These are phyloP conservation scores for Amphipyra tragopoginis DNA, from an alignment of 2,888 invertebrate species.

Conservation along the genomic window DNA sequence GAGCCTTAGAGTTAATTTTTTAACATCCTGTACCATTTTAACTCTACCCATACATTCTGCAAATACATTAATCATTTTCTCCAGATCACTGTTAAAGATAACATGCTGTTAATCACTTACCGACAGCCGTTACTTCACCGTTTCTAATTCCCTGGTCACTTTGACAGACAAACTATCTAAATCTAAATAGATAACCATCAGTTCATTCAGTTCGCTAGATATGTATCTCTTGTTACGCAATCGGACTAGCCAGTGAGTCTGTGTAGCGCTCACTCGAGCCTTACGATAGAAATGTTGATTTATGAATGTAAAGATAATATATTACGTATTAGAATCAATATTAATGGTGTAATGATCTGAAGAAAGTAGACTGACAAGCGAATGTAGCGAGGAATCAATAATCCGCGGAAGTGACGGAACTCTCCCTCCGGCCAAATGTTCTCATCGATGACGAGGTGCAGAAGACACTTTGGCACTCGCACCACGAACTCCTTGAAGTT, in stretches of 20 bases:
- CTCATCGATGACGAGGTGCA: no score
- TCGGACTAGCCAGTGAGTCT: not conserved
- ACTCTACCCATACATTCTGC: not conserved
- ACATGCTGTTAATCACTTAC: constrained; percentile 18
- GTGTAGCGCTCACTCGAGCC: not conserved
- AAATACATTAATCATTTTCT: not conserved
- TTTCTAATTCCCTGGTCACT: constrained; percentile 17
- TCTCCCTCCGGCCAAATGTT: no score
- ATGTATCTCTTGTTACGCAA: constrained; percentile 19
- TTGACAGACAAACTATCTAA: constrained; percentile 21
- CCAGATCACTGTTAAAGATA: constrained; percentile 40
- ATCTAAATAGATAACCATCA: constrained; percentile 32
- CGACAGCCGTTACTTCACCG: constrained; percentile 18
- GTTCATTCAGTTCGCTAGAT: constrained; percentile 1
- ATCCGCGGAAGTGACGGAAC: no score
- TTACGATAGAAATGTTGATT: constrained; percentile 21
- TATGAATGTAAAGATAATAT: constrained; percentile 21
- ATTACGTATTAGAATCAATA: constrained; percentile 7
- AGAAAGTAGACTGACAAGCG: constrained; percentile 19
- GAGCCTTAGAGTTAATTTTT: no score
- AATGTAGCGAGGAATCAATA: no score
- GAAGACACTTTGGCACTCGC: no score
- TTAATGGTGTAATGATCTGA: not conserved
- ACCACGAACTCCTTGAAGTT: no score
- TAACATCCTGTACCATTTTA: no score